phyloP scores from a whole-genome alignment of 2,888 invertebrate genomes.

The Cyrtodaria siliqua region DNA sequence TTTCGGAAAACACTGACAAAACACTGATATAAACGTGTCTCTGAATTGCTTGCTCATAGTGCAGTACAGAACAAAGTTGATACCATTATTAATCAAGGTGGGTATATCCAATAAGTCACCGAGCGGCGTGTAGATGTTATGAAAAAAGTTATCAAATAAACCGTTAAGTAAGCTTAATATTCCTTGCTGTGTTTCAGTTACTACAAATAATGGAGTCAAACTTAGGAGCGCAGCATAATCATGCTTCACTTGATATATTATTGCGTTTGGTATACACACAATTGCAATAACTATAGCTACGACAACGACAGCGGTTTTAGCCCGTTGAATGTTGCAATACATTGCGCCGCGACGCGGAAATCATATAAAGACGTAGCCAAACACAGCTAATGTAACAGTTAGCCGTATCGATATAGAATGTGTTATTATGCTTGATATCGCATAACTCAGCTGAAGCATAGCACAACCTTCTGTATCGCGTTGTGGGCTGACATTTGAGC shows the following conservation, averaged over 20 bases:
- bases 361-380: slow-evolving; percentile 90
- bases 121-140: slow-evolving; percentile 88
- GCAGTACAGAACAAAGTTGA: slow-evolving; percentile 97
- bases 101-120: slow-evolving; percentile 95
- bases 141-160: slow-evolving; percentile 91
- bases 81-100: slow-evolving; percentile 95
- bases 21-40: slow-evolving; percentile 88
- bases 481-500: slow-evolving; percentile 65
- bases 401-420: slow-evolving; percentile 98
- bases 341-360: slow-evolving; percentile 92
- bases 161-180: slow-evolving; percentile 91
- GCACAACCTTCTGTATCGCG: slow-evolving; percentile 82
- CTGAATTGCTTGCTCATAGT: slow-evolving; percentile 98
- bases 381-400: slow-evolving; percentile 96
- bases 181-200: slow-evolving; percentile 96
- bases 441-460: slow-evolving; percentile 90
- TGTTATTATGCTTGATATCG: slow-evolving; percentile 94
- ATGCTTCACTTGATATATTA: slow-evolving; percentile 87
- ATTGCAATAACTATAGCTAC: slow-evolving; percentile 80
- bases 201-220: slow-evolving; percentile 94
- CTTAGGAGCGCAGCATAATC: slow-evolving; percentile 90
- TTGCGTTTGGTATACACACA: slow-evolving; percentile 84
- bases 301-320: slow-evolving; percentile 92
- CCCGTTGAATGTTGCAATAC: slow-evolving; percentile 94
- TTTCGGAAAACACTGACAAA: slow-evolving; percentile 84